Evolutionary conservation across 2,888 invertebrate species (phyloP).

Genomic region (Xylocampa areola): DNA sequence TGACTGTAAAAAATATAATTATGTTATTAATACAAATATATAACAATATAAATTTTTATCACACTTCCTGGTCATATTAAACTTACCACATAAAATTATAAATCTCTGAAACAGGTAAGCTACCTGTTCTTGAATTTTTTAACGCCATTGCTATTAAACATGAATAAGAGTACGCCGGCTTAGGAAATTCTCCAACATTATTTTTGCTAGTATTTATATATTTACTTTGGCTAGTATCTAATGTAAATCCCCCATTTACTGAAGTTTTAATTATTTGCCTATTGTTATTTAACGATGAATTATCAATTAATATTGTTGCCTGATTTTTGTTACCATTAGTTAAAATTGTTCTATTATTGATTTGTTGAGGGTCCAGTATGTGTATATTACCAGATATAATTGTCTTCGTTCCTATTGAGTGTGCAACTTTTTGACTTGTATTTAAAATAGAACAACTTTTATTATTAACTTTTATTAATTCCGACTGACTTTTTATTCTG

Average conservation of each 20-base stretch:
- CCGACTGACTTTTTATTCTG: conserved; percentile 83
- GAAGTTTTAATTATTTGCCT: conserved; percentile 88
- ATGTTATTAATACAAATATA: conserved; percentile 6
- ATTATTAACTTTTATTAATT: conserved; percentile 83
- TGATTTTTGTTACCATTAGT: conserved; percentile 84
- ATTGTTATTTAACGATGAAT: conserved; percentile 83
- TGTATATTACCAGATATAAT: conserved; percentile 89
- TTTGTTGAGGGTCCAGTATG: conserved; percentile 85
- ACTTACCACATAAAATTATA: conserved; percentile 99
- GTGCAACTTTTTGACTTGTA: conserved; percentile 82
- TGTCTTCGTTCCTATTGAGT: conserved; percentile 85
- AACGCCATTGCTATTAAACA: conserved; percentile 99
- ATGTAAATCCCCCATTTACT: conserved; percentile 78
- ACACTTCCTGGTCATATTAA: conserved; percentile 14
- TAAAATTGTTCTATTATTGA: conserved; percentile 85
- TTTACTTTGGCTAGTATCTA: conserved; percentile 83
- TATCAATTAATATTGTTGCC: conserved; percentile 86
- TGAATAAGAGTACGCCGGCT: conserved; percentile 99
- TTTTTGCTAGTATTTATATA: conserved; percentile 82
- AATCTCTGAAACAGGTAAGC: conserved; percentile 99
- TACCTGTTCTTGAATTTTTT: conserved; percentile 98
- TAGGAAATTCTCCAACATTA: conserved; percentile 93
- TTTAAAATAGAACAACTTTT: conserved; percentile 86
- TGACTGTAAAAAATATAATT: conserved; percentile 91
- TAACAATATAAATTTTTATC: neutral